A percentile compares a stretch with the other conserved stretches of the same genome.
phyloP scores from a whole-genome alignment of 2,888 invertebrate species.

The Phrixothrix hirtus region DNA sequence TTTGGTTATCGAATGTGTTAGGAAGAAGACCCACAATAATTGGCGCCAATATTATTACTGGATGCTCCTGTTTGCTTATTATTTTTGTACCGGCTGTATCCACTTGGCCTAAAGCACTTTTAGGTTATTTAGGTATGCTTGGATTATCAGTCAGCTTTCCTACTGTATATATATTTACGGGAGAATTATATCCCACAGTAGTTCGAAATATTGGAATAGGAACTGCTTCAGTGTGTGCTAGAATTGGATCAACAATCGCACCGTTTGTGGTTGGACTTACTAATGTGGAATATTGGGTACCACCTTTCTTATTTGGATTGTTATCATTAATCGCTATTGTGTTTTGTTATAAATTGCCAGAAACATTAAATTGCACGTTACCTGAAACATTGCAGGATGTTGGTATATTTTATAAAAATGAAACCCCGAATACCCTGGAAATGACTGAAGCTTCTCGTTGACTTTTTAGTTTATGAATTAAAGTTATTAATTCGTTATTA shows the following conservation, averaged over 20 bases:
- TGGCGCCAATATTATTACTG: constrained; percentile 65
- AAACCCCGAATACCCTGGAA: no score
- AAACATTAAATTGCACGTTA: constrained; percentile 74
- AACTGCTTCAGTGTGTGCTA: constrained; percentile 81
- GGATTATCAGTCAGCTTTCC: constrained; percentile 84
- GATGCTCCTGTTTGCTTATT: constrained; percentile 67
- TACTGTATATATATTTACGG: constrained; percentile 83
- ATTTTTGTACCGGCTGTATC: constrained; percentile 60
- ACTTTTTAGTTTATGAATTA: no score
- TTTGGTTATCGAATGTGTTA: constrained; percentile 66
- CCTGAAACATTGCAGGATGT: constrained; percentile 83
- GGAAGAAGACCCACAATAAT: constrained; percentile 72
- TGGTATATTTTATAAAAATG: constrained; percentile 59
- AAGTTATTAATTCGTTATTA: no score
- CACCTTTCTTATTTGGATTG: constrained; percentile 73
- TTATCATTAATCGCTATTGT: constrained; percentile 70
- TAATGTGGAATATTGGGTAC: constrained; percentile 63
- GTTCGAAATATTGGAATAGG: constrained; percentile 87
- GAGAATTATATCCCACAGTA: constrained; percentile 88
- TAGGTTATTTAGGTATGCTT: constrained; percentile 77
- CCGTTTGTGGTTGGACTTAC: constrained; percentile 76
- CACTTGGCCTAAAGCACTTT: constrained; percentile 61
- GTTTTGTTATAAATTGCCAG: constrained; percentile 72
- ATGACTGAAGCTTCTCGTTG: no score
- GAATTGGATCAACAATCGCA: constrained; percentile 79